Evolutionary conservation across 2,888 invertebrate genomes (phyloP), one percentile per base, ranked within the genome.

Genomic region (Drosophila acutilabella): DNA sequence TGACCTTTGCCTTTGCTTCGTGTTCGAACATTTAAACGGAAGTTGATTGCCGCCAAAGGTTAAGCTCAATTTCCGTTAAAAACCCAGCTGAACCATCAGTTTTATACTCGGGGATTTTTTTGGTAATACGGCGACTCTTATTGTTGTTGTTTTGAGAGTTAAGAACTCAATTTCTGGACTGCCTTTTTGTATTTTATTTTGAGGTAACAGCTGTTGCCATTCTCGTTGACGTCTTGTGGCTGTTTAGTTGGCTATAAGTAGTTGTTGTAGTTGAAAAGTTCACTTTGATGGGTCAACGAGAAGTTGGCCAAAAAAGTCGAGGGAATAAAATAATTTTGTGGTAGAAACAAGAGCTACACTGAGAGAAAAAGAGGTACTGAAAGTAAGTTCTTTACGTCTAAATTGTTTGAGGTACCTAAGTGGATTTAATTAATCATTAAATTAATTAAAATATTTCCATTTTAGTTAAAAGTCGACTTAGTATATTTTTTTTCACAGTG

Each of bases 21-120:
- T 88, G 88, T 81, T 88, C 81, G 82, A 88, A 88, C 89, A 88
- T 88, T 88, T 88, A 89, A 86, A 89, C 89, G 86, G 86, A 89
- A 88, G 89, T 88, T 83, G 83, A 81, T 87, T 80, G 78, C 85
- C 89, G 83, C 76, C 86, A 89, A 81, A 89, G 85, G 89, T 85
- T 84, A 85, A 88, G 77, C 79, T 74, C 89, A 85, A 89, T 85
- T 89, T 85, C 81, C 89, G 88, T 87, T 89, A 75, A 79, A 84
- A 57, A 64, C 59, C 45, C 77, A 71, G 72, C 71, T 48, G 48
- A 64, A 47, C 45, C 54, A 54, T 54, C 42, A 33, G 54, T 54
- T 54, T 44, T 44, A 3, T 54, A 20, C 10, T 16, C 57, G 56
- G 50, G 18, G 10, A 45, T 41, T 11, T 36, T 36, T 36, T 36